Evolutionary conservation across 2,888 invertebrate species (phyloP), one percentile per base, ranked within the genome.

Genomic region (Cheilosia soror): DNA sequence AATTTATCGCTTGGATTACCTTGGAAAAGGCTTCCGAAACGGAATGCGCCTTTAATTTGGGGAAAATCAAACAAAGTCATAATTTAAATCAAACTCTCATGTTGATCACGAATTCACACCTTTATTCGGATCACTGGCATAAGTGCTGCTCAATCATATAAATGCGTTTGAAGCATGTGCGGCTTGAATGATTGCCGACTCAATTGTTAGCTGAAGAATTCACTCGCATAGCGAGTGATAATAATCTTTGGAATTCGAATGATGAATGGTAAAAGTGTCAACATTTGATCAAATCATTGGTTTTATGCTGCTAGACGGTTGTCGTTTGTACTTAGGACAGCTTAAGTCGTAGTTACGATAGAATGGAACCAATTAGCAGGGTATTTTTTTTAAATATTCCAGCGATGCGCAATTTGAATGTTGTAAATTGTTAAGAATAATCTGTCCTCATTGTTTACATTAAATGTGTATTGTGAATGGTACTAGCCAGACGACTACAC

Each of bases 21-120:
- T 72, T 44, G 63, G 53, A 29, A 13, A 51, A 53, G 31, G 37
- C 55, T 53, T 20, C 42, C 44, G 44, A 37, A 63, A 62, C 9
- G 29, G 42, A 44, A 11, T 29, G 4, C 25, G 42, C 7, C 3
- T 25, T 13, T 31, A 37, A 44, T 33, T 37, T 37, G 9, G 3
- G 9, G 9, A 4, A 4, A 37, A 37, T 37, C 37, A 37, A 37
- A 37, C 11, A 37, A 3, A 11, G 37, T 11, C 4, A 37, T 37
- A 58, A 40, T 51, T 47, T 6, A 37, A 37, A 37, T 37, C 37
- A 31, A 31, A 13, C 37, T 65, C 37, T 29, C 57, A 37, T 47
- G 25, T 65, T 15, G 47, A 65, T 75, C 75, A 75, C 75, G 75
- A 75, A 49, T 75, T 75, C 75, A 75, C 75, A 57, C 44, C 25